Percentiles rank a stretch among this genome's conserved stretches.
These are phyloP conservation scores for Chorisops tibialis DNA, from an alignment of 2,888 invertebrate species.

Conservation along the genomic window DNA sequence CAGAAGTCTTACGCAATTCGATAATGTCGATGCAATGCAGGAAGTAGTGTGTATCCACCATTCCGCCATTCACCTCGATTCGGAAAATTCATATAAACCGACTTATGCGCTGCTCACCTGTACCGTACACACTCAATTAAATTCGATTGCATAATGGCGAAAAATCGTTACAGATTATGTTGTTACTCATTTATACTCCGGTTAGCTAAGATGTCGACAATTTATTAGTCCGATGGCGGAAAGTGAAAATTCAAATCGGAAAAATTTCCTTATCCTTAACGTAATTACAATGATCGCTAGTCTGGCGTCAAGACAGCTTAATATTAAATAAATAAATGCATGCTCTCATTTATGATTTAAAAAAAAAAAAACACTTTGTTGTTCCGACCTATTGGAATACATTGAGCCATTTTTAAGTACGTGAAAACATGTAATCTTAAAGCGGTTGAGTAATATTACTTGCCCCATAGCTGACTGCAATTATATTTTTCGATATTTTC, in stretches of 20 bases:
- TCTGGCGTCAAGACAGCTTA: no score
- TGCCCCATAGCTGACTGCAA: background rate
- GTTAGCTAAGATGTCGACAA: no score
- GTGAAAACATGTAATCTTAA: constrained; percentile 10
- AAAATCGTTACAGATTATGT: constrained; percentile 15
- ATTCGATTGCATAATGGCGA: constrained; percentile 11
- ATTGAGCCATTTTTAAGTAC: background rate
- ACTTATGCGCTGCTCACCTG: background rate
- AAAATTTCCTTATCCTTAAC: no score
- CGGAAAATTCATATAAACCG: constrained; percentile 11
- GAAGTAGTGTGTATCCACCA: background rate
- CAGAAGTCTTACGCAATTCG: background rate
- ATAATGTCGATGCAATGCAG: background rate
- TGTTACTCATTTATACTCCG: background rate
- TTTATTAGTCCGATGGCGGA: no score
- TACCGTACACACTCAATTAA: constrained; percentile 7
- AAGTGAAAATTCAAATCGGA: no score
- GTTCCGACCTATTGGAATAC: background rate
- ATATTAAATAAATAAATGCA: no score
- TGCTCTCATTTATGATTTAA: no score
- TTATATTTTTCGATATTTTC: background rate
- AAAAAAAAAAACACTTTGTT: background rate
- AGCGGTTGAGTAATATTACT: constrained; percentile 20
- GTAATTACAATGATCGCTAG: no score
- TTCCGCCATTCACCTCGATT: constrained; percentile 3